Conservation (phyloP, 2,113 vertebrate genomes). For the Oryzias woworae region DNA sequence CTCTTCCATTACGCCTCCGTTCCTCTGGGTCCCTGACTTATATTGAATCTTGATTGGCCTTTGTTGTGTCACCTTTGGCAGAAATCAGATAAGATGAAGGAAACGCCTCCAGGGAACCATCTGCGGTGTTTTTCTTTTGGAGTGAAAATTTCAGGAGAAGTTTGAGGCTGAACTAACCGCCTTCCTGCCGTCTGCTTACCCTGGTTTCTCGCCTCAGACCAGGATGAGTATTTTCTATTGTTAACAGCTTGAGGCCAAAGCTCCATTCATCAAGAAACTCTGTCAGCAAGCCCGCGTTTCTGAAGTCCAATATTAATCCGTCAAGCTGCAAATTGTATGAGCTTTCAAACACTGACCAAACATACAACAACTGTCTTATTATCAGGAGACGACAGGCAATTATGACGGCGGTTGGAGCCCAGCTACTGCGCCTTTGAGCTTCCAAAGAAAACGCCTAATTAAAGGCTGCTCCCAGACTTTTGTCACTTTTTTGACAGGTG, state of each 20-base stretch:
- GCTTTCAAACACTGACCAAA: slow-evolving; percentile 48
- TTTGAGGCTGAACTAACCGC: no score
- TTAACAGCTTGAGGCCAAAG: slow-evolving; percentile 20
- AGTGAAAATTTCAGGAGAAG: background rate
- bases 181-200: no score
- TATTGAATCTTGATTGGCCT: slow-evolving; percentile 35
- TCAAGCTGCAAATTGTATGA: slow-evolving; percentile 38
- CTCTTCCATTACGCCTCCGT: slow-evolving; percentile 25
- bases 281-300: slow-evolving; percentile 13
- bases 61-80: slow-evolving; percentile 32
- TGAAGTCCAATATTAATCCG: slow-evolving; percentile 53
- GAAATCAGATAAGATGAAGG: slow-evolving; percentile 25
- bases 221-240: slow-evolving; percentile 6
- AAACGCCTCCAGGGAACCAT: slow-evolving; percentile 16
- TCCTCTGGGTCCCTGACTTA: slow-evolving; percentile 24
- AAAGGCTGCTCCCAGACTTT: slow-evolving; percentile 76
- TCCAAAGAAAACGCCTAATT: slow-evolving; percentile 69
- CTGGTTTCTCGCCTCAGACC: no score
- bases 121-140: slow-evolving; percentile 6
- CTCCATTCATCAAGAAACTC: slow-evolving; percentile 32
- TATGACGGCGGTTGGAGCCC: slow-evolving; percentile 59
- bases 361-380: slow-evolving; percentile 62
- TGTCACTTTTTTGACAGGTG: slow-evolving; percentile 69
- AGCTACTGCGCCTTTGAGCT: slow-evolving; percentile 58
- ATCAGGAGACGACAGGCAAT: slow-evolving; percentile 67